phyloP scores from a whole-genome alignment of 1,140 invertebrate genomes.

The Palaemon carinicauda region DNA sequence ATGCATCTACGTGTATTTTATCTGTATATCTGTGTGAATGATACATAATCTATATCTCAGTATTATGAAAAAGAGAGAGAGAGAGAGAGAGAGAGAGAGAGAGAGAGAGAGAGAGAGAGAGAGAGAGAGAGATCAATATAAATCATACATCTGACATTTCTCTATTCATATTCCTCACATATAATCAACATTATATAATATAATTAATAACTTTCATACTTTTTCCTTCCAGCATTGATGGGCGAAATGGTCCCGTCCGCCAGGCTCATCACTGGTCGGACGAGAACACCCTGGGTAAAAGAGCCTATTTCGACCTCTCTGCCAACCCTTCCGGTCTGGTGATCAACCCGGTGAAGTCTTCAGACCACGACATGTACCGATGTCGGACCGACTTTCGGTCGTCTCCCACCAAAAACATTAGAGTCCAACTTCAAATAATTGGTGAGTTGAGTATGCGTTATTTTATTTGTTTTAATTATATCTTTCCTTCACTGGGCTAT shows the following conservation, averaged over 20 bases:
- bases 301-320: conserved; percentile 45
- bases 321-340: conserved; percentile 30
- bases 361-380: conserved; percentile 60
- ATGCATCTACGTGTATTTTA: background rate
- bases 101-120: no score
- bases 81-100: no score
- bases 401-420: conserved; percentile 64
- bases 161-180: no score
- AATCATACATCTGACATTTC: background rate
- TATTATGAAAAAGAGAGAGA: no score
- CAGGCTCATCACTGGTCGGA: conserved; percentile 20
- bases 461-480: background rate
- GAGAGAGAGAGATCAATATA: no score
- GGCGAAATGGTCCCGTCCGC: conserved; percentile 29
- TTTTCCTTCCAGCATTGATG: conserved; percentile 27
- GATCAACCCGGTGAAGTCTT: background rate
- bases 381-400: conserved; percentile 65
- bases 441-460: conserved; percentile 63
- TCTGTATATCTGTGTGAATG: background rate
- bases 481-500: no score
- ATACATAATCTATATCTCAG: no score
- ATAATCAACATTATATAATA: background rate
- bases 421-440: conserved; percentile 64
- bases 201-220: background rate
- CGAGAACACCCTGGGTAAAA: background rate